These are phyloP conservation scores for Sceliomorpha sp. DNA, from an alignment of 2,888 invertebrate genomes.

Conservation along the genomic window DNA sequence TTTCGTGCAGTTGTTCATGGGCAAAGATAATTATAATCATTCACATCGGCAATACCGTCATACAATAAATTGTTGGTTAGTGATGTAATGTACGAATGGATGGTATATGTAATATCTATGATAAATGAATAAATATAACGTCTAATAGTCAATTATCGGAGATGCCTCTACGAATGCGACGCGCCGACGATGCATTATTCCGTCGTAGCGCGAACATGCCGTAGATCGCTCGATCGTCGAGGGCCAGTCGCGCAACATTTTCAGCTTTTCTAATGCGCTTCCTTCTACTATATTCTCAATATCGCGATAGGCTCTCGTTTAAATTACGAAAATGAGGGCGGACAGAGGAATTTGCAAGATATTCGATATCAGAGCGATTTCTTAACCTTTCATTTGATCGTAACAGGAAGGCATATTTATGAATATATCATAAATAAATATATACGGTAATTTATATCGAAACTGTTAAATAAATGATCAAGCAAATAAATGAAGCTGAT, in stretches of 20 bases:
- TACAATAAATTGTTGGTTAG: not conserved
- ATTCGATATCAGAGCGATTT: no score
- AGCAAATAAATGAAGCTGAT: no score
- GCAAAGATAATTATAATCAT: no score
- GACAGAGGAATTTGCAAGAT: slow-evolving; percentile 27
- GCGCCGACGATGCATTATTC: slow-evolving; percentile 52
- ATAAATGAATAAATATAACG: slow-evolving; percentile 57
- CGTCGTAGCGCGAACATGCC: slow-evolving; percentile 39
- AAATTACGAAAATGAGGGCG: slow-evolving; percentile 28
- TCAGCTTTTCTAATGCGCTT: slow-evolving; percentile 61
- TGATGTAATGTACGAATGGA: slow-evolving; percentile 19
- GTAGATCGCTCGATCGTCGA: slow-evolving; percentile 47
- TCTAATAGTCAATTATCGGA: slow-evolving; percentile 78
- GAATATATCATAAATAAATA: no score
- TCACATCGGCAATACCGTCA: no score
- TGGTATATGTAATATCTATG: slow-evolving; percentile 31
- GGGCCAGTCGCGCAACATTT: slow-evolving; percentile 58
- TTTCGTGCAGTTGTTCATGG: no score
- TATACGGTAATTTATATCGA: no score
- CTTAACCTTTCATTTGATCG: no score
- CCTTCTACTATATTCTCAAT: slow-evolving; percentile 51
- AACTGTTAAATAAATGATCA: no score
- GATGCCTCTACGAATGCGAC: slow-evolving; percentile 74
- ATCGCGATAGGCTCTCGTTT: slow-evolving; percentile 53
- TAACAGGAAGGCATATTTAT: no score